Conservation (phyloP, 2,797 vertebrate species). For the Mormyrus proboscirostris region DNA sequence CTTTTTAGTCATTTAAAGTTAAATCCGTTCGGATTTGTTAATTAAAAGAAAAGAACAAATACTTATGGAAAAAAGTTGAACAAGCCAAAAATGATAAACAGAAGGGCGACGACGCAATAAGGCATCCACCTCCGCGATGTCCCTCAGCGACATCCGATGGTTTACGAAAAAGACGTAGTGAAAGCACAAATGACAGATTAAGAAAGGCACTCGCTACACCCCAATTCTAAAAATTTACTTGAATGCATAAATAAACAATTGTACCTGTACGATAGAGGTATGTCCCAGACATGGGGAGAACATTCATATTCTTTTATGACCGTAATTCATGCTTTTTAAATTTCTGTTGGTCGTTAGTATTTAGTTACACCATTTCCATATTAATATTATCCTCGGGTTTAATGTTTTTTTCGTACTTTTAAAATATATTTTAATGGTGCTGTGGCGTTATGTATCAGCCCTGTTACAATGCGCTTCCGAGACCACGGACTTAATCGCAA, state of each 20-base stretch:
- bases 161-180: not conserved
- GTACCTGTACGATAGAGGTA: not conserved
- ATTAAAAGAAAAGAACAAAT: not conserved
- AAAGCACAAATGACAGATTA: not conserved
- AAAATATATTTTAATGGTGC: not conserved
- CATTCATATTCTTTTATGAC: not conserved
- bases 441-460: not conserved
- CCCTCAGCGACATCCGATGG: not conserved
- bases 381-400: not conserved
- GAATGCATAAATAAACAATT: not conserved
- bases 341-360: not conserved
- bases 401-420: not conserved
- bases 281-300: not conserved
- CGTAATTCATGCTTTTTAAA: not conserved
- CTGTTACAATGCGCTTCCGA: not conserved
- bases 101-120: not conserved
- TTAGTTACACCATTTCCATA: not conserved
- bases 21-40: not conserved
- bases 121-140: not conserved
- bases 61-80: not conserved
- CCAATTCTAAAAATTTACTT: not conserved
- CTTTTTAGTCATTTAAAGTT: not conserved
- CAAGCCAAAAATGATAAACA: not conserved
- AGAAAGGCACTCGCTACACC: not conserved
- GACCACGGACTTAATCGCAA: not conserved